These are phyloP conservation scores for Melipona beecheii DNA, from an alignment of 2,888 invertebrate species.

Conservation along the genomic window DNA sequence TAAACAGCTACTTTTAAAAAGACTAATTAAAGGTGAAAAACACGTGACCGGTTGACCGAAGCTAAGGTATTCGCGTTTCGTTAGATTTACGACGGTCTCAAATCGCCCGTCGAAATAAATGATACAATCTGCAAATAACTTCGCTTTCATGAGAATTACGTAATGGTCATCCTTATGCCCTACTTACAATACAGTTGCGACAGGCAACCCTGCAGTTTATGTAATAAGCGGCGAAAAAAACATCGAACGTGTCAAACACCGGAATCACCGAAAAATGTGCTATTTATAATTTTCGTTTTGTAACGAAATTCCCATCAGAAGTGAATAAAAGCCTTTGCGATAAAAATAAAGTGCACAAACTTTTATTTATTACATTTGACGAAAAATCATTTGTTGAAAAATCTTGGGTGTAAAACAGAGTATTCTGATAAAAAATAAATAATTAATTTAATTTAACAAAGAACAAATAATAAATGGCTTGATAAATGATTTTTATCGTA, in stretches of 20 bases:
- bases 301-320: no score
- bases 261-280: no score
- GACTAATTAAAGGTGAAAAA: constrained; percentile 23
- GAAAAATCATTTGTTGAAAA: neutral
- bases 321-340: no score
- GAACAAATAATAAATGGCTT: neutral
- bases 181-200: constrained; percentile 54
- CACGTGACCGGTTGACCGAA: constrained; percentile 15
- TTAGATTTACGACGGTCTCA: constrained; percentile 26
- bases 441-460: no score
- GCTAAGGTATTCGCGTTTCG: constrained; percentile 21
- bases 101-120: constrained; percentile 41
- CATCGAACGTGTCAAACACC: constrained; percentile 25
- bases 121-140: constrained; percentile 58
- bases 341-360: no score
- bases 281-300: no score
- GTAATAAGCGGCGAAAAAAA: constrained; percentile 52
- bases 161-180: constrained; percentile 62
- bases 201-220: constrained; percentile 37
- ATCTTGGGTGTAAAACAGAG: no score
- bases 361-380: neutral
- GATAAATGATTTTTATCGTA: neutral
- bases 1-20: neutral
- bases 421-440: no score
- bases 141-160: constrained; percentile 64